Evolutionary conservation across 2,797 vertebrate species (phyloP), one percentile per base, ranked within the genome.

Genomic region (Sciurus carolinensis): DNA sequence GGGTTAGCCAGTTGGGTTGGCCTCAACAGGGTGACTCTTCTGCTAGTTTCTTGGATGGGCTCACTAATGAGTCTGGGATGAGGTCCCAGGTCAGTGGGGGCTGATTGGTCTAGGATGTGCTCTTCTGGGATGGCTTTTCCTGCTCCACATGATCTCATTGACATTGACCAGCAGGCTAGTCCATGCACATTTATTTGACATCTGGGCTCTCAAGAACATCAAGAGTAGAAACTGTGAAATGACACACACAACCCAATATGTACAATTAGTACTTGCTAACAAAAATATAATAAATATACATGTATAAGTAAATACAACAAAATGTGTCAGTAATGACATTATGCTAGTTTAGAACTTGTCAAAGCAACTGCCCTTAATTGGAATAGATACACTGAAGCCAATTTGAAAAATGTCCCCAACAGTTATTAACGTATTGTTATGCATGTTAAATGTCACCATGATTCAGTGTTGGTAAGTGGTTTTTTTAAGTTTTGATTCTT

Each of bases 301-400:
- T 15, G 26, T 28, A 66, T 66, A 36, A 12, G 52, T 82, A 82
- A 57, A 83, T 11, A 18, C 13, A 76, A 39, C 59, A 24, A 71
- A 87, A 66, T 36, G 17, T 42, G 36, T 62, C 72, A 71, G 44
- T 44, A 89, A 3, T 86, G 36, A 91, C 30, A 28, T 8, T 13
- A 3, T 57, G 1, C 8, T 33, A 66, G 26, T 17, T 72, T 54
- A 79, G 64, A 89, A 14, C 1, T 76, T 82, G 20, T 76, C 44
- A 66, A n/a, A 82, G 20, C 28, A 71, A 86, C 39, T 52, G 7
- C 22, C 8, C 17, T 36, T 62, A 84, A 75, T 30, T 13, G 18
- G 14, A 93, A 3, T 36, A 50, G 10, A 12, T 73, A 47, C 0
- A 14, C 18, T 28, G 0, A 17, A 26, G 26, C 0, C 5, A 5